phyloP scores from a whole-genome alignment of 2,888 invertebrate genomes.

The Drepana falcataria region DNA sequence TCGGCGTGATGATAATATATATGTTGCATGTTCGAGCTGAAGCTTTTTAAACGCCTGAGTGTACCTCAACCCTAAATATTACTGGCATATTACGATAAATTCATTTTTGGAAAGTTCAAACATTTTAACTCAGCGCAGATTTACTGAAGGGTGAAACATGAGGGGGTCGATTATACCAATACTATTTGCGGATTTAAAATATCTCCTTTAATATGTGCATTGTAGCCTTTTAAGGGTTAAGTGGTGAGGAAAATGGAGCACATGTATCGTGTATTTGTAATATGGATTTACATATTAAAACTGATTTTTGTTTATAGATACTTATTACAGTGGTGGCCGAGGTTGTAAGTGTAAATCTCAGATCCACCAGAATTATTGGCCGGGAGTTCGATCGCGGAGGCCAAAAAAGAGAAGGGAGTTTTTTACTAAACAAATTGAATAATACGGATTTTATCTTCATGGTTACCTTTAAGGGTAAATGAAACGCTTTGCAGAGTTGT shows the following conservation, averaged over 20 bases:
- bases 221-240: slow-evolving; percentile 29
- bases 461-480: no score
- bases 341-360: no score
- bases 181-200: slow-evolving; percentile 63
- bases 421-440: no score
- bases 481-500: no score
- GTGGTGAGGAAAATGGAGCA: slow-evolving; percentile 28
- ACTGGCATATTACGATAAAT: slow-evolving; percentile 39
- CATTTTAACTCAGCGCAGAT: slow-evolving; percentile 44
- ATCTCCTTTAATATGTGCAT: slow-evolving; percentile 41
- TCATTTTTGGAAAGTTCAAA: slow-evolving; percentile 53
- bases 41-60: slow-evolving; percentile 12
- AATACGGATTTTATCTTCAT: no score
- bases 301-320: neutral
- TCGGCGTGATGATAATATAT: no score
- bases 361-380: no score
- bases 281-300: slow-evolving; percentile 19
- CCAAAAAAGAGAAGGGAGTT: no score
- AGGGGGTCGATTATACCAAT: slow-evolving; percentile 32
- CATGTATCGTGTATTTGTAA: slow-evolving; percentile 25
- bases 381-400: no score
- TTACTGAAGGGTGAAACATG: slow-evolving; percentile 67
- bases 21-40: no score
- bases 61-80: slow-evolving; percentile 19
- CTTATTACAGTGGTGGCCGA: no score